Percentiles rank a stretch among this genome's conserved stretches.
Evolutionary conservation across 1,140 invertebrate species (phyloP).

Genomic region (Hermetia illucens): DNA sequence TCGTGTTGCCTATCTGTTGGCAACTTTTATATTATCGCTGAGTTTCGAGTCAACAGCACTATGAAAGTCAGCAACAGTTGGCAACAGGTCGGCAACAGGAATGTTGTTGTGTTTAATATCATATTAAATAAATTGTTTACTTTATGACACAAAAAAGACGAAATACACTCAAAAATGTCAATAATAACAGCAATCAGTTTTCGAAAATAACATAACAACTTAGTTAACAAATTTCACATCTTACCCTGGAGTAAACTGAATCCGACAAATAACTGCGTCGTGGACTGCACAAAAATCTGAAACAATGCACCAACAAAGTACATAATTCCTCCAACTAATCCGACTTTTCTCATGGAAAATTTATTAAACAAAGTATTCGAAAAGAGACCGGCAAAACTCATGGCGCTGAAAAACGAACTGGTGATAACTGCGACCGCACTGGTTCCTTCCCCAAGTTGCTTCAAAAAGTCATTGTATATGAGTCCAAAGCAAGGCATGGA

Average conservation of each 20-base stretch:
- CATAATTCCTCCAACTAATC: constrained; percentile 36
- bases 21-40: too few relatives aligned
- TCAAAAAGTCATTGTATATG: constrained; percentile 46
- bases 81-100: too few relatives aligned
- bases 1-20: too few relatives aligned
- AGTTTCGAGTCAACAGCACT: too few relatives aligned
- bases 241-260: constrained; percentile 42
- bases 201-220: too few relatives aligned
- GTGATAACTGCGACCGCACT: constrained; percentile 42
- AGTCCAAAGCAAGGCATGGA: constrained; percentile 47
- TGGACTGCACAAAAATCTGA: constrained; percentile 37
- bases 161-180: too few relatives aligned
- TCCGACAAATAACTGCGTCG: constrained; percentile 35
- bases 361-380: constrained; percentile 38
- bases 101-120: too few relatives aligned
- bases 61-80: too few relatives aligned
- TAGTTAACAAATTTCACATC: constrained; percentile 11
- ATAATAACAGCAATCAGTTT: too few relatives aligned
- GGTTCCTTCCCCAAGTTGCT: constrained; percentile 39
- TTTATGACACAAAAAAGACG: too few relatives aligned
- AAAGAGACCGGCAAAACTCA: constrained; percentile 41
- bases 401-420: constrained; percentile 41
- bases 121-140: too few relatives aligned
- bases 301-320: constrained; percentile 36
- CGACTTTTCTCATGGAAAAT: constrained; percentile 36